A percentile compares a stretch with the other conserved stretches of the same genome.
Evolutionary conservation across 2,113 vertebrate species (phyloP).

Genomic region (Xiphias gladius): DNA sequence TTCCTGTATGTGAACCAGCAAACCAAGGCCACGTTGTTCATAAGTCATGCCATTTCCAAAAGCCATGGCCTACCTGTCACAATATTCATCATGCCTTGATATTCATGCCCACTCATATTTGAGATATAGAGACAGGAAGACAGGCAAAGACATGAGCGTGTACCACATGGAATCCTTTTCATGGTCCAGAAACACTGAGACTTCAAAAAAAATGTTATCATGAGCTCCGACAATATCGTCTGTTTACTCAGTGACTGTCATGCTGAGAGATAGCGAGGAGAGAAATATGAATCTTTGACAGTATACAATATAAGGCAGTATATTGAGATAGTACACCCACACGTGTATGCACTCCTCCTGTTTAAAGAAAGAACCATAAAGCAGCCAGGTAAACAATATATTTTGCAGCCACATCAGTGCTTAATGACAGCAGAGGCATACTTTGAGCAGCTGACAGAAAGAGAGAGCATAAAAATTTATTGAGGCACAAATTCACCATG

Average conservation of each 20-base stretch:
- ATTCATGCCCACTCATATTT: conserved; percentile 35
- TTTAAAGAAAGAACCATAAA: conserved; percentile 39
- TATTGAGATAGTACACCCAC: conserved; percentile 57
- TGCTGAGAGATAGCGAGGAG: conserved; percentile 37
- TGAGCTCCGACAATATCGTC: conserved; percentile 57
- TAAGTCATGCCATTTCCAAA: conserved; percentile 49
- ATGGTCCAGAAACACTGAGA: conserved; percentile 47
- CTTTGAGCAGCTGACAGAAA: conserved; percentile 18
- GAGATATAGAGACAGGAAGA: conserved; percentile 32
- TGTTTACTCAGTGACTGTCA: conserved; percentile 55
- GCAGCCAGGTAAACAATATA: conserved; percentile 30
- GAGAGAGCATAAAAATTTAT: conserved; percentile 42
- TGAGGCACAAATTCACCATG: conserved; percentile 39
- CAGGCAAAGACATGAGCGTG: conserved; percentile 14
- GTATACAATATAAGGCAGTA: conserved; percentile 24
- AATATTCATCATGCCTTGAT: conserved; percentile 50
- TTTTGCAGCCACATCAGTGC: conserved; percentile 30
- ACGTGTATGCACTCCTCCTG: conserved; percentile 25
- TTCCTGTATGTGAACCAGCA: conserved; percentile 14
- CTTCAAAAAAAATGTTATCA: conserved; percentile 22
- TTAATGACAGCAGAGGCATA: conserved; percentile 24
- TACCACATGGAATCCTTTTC: conserved; percentile 60
- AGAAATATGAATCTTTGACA: conserved; percentile 58
- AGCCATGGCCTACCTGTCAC: conserved; percentile 57
- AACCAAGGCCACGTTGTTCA: conserved; percentile 36